phyloP scores from a whole-genome alignment of 2,888 invertebrate genomes.

The Phyto melanocephala region DNA sequence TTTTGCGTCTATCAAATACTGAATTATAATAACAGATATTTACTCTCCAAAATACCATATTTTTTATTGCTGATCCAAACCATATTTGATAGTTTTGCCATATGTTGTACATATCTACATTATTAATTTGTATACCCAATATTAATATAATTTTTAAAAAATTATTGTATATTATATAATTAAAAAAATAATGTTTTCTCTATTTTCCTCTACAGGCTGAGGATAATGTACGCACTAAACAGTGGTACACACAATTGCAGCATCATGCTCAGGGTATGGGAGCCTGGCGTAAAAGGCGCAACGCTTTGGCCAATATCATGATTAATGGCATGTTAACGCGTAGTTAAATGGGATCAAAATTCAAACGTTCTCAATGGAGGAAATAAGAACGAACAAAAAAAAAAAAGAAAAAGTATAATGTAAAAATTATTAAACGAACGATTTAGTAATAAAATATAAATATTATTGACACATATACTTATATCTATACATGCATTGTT shows the following conservation, averaged over 20 bases:
- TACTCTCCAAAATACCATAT: no score
- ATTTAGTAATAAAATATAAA: conserved; percentile 4
- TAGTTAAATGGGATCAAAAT: conserved; percentile 48
- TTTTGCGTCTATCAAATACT: no score
- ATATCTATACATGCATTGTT: conserved; percentile 1
- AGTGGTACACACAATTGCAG: conserved; percentile 94
- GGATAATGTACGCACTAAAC: conserved; percentile 89
- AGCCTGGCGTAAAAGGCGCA: conserved; percentile 93
- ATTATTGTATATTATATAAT: no score
- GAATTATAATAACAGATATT: no score
- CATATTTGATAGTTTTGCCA: no score
- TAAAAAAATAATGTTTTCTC: conserved; percentile 9
- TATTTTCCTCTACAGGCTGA: conserved; percentile 84
- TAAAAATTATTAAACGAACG: conserved; percentile 52
- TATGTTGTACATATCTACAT: no score
- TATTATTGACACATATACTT: not conserved
- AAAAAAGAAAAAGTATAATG: not conserved
- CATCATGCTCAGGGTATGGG: conserved; percentile 95
- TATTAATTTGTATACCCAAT: no score
- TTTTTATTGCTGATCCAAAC: no score
- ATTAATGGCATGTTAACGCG: conserved; percentile 87
- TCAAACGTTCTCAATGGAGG: not conserved
- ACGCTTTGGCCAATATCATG: conserved; percentile 98
- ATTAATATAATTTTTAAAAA: no score
- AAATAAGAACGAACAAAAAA: not conserved